Evolutionary conservation across 2,113 vertebrate species (phyloP).

Genomic region (Tangachromis dhanisi): DNA sequence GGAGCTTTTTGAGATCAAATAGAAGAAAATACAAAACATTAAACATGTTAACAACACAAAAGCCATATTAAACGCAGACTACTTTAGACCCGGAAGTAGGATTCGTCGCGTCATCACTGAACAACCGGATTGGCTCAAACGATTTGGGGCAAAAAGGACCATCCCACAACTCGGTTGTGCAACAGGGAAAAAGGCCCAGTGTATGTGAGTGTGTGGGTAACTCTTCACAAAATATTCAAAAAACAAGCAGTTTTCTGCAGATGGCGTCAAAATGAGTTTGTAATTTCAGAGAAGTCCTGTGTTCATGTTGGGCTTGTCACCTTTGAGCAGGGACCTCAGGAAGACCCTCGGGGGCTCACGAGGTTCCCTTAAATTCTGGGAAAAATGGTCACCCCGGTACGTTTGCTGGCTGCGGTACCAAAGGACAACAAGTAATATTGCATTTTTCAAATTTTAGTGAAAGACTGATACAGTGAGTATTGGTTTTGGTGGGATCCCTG

Average conservation of each 20-base stretch:
- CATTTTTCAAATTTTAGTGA: not conserved
- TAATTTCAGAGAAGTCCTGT: not conserved
- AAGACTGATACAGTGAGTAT: not conserved
- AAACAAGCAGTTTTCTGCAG: not conserved
- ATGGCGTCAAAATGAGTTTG: not conserved
- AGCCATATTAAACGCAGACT: too few relatives aligned
- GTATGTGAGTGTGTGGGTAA: not conserved
- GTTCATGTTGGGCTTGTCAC: accelerated
- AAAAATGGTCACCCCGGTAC: not conserved
- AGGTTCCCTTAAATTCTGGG: not conserved
- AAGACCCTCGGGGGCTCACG: not conserved
- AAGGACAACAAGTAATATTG: not conserved
- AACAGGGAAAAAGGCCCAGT: not conserved
- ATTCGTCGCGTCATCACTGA: too few relatives aligned
- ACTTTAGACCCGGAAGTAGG: too few relatives aligned
- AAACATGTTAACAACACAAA: too few relatives aligned
- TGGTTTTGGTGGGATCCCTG: not conserved
- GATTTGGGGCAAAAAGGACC: not conserved
- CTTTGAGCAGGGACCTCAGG: not conserved
- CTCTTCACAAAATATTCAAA: not conserved
- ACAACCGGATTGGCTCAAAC: not conserved
- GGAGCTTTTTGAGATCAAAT: too few relatives aligned
- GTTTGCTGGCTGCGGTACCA: not conserved
- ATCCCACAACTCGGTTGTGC: not conserved
- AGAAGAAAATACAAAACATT: too few relatives aligned